phyloP scores from a whole-genome alignment of 2,113 vertebrate genomes.

The Genyomyrus donnyi region DNA sequence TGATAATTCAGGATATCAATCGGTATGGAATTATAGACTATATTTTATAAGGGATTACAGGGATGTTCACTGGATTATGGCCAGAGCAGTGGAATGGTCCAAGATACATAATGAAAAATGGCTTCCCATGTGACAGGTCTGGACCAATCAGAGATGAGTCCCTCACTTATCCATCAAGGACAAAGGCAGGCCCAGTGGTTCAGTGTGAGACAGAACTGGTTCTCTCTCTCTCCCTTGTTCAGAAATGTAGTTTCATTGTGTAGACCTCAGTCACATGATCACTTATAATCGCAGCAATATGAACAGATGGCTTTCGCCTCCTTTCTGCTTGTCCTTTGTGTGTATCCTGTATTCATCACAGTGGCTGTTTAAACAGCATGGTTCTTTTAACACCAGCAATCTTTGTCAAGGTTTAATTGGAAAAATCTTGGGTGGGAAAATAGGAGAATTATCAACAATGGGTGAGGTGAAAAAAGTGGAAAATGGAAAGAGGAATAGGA shows the following conservation, averaged over 20 bases:
- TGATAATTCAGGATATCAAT: not conserved
- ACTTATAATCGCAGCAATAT: not conserved
- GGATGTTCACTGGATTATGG: conserved; percentile 31
- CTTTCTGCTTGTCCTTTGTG: not conserved
- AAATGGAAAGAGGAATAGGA: not conserved
- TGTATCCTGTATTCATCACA: not conserved
- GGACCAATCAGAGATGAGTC: not conserved
- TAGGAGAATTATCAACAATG: not conserved
- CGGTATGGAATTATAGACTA: conserved; percentile 7
- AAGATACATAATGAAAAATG: not conserved
- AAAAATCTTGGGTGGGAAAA: not conserved
- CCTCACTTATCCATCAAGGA: not conserved
- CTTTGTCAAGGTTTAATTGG: not conserved
- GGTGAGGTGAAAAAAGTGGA: not conserved
- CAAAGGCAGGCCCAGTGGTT: not conserved
- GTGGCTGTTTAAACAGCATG: not conserved
- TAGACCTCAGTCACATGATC: not conserved
- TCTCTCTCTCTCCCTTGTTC: not conserved
- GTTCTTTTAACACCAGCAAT: not conserved
- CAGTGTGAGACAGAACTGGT: not conserved
- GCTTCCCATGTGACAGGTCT: not conserved
- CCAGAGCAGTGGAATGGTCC: conserved; percentile 20
- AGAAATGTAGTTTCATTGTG: not conserved
- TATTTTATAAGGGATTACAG: conserved; percentile 31
- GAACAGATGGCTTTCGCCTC: not conserved